A percentile compares a stretch with the other conserved stretches of the same genome.
These are phyloP conservation scores for Neodiprion fabricii DNA, from an alignment of 1,140 invertebrate genomes.

Conservation along the genomic window DNA sequence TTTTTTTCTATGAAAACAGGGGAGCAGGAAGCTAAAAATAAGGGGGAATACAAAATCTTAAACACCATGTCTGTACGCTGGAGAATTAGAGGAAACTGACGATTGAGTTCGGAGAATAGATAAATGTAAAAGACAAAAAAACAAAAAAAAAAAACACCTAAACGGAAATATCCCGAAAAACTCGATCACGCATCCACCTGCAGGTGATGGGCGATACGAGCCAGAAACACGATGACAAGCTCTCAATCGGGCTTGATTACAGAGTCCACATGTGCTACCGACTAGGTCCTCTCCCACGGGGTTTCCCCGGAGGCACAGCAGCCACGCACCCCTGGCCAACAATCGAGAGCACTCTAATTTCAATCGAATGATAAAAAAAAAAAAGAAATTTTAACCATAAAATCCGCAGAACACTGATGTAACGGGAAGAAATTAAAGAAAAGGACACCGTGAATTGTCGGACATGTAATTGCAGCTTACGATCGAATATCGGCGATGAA, in stretches of 20 bases:
- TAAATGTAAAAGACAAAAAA: no score
- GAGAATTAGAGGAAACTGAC: no score
- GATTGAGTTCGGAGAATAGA: no score
- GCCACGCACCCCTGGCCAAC: neutral
- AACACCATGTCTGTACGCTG: no score
- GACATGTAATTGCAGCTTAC: no score
- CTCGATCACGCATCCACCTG: neutral
- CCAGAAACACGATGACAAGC: neutral
- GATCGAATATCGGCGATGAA: no score
- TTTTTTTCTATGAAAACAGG: no score
- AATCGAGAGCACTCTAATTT: neutral
- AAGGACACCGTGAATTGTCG: neutral
- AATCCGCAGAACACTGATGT: neutral
- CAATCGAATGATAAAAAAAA: neutral
- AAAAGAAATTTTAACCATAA: neutral
- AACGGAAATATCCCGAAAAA: neutral
- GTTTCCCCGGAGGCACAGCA: neutral
- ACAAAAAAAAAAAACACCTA: neutral
- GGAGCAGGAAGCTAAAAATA: no score
- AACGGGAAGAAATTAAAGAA: no score
- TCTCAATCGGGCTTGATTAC: slow-evolving; percentile 1
- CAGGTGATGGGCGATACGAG: neutral
- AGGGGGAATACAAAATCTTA: no score
- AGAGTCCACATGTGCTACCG: neutral
- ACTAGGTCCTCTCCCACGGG: neutral